Evolutionary conservation across 2,797 vertebrate genomes (phyloP), one percentile per base, ranked within the genome.

Genomic region (Cyprinodon diabolis): DNA sequence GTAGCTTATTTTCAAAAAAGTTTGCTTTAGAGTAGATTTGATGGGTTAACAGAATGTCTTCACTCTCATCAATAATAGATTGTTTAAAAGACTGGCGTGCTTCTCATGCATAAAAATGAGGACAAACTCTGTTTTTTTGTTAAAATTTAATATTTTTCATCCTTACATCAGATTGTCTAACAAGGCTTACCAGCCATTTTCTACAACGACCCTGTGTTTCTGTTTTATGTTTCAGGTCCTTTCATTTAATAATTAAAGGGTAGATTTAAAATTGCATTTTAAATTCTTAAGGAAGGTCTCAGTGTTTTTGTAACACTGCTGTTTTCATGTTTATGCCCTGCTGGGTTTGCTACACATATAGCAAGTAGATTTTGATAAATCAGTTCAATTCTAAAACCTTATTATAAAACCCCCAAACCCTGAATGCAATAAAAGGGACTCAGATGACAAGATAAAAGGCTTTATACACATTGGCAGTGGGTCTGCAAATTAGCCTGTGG

Each of bases 141-240:
- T 85, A 85, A 90, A 89, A 76, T 82, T 84, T 79, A 5, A 63
- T 82, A 84, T 78, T 69, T 78, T 79, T 73, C 68, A 48, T 86
- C 68, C 79, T 89, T 74, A 87, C 84, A 78, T 91, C 84, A 88
- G 83, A 87, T 74, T 88, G 75, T 86, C 72, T 86, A 85, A 89
- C 71, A 80, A 83, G 79, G 30, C 67, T 81, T 56, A 77, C 69
- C 43, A 45, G 69, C 79, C 79, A 87, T 82, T 80, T 75, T 86
- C 85, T 85, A 79, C 80, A 83, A 83, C 77, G 14, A 4, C 66
- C 77, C 65, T 79, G 73, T 89, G 76, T 89, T 43, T 43, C 6
- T 84, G 74, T 87, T 84, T 91, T 74, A 91, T 30, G 25, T 30
- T 30, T 30, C 25, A 88, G 69, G 43, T 75, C 68, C 57, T 76